These are phyloP conservation scores for Pocillopora meandrina DNA, from an alignment of 92 coral and sea anemone genomes.

Conservation along the genomic window DNA sequence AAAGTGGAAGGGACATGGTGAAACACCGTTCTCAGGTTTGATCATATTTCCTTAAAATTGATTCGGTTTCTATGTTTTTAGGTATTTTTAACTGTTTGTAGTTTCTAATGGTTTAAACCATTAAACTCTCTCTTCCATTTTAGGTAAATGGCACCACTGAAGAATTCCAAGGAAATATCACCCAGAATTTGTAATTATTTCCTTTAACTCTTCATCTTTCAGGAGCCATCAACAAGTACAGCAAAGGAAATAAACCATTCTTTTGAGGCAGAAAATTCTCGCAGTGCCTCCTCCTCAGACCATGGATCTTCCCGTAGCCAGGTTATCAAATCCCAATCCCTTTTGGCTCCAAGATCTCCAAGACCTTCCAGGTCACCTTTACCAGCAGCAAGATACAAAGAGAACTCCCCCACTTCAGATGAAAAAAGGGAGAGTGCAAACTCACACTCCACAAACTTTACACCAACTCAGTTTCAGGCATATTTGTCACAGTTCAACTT, in stretches of 20 bases:
- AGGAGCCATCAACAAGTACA: slow-evolving; percentile 31
- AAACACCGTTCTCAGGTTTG: slow-evolving; percentile 39
- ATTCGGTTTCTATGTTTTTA: not conserved
- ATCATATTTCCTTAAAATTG: not conserved
- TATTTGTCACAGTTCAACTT: slow-evolving; percentile 65
- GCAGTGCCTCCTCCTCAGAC: not conserved
- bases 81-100: not conserved
- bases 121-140: not conserved
- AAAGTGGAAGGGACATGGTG: slow-evolving; percentile 28
- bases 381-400: slow-evolving; percentile 28
- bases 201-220: not conserved
- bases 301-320: slow-evolving; percentile 30
- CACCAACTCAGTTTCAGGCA: slow-evolving; percentile 69
- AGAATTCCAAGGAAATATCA: too few relatives aligned
- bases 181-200: not conserved
- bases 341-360: slow-evolving; percentile 36
- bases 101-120: not conserved
- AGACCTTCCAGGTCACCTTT: slow-evolving; percentile 50
- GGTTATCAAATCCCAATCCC: slow-evolving; percentile 33
- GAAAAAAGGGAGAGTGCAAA: slow-evolving; percentile 28
- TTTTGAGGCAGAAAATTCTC: slow-evolving; percentile 29
- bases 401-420: slow-evolving; percentile 4
- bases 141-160: too few relatives aligned
- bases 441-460: slow-evolving; percentile 42
- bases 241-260: slow-evolving; percentile 9